Evolutionary conservation across 2,888 invertebrate genomes (phyloP).

Genomic region (Morpho deidamia): DNA sequence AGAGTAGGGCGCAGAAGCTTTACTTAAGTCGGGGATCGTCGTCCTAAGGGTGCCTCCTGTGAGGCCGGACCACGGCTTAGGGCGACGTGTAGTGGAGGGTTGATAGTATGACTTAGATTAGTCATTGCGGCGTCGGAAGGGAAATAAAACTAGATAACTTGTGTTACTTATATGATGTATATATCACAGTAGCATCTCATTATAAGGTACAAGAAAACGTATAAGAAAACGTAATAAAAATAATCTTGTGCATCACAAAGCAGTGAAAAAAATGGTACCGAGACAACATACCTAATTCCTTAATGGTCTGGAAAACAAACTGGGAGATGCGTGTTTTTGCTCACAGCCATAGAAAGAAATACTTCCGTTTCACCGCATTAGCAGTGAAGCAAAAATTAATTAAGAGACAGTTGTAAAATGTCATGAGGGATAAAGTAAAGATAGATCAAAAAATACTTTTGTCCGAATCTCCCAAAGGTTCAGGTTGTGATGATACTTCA

Average conservation of each 20-base stretch:
- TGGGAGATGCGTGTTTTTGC: constrained; percentile 7
- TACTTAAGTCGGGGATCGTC: no score
- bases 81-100: no score
- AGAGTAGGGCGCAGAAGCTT: no score
- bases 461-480: no score
- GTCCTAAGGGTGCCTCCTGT: no score
- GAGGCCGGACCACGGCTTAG: no score
- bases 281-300: constrained; percentile 6
- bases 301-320: constrained; percentile 14
- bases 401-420: neutral
- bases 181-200: neutral
- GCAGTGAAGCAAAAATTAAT: neutral
- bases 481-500: no score
- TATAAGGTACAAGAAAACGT: no score
- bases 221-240: neutral
- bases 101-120: no score
- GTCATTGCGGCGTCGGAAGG: no score
- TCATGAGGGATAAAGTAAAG: neutral
- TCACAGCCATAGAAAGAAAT: constrained; percentile 44
- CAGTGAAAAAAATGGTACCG: neutral
- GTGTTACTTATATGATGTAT: neutral
- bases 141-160: no score
- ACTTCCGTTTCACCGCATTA: constrained; percentile 45
- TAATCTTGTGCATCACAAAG: neutral
- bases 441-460: no score